phyloP scores from a whole-genome alignment of 2,888 invertebrate genomes.

The Escarpia spicata region DNA sequence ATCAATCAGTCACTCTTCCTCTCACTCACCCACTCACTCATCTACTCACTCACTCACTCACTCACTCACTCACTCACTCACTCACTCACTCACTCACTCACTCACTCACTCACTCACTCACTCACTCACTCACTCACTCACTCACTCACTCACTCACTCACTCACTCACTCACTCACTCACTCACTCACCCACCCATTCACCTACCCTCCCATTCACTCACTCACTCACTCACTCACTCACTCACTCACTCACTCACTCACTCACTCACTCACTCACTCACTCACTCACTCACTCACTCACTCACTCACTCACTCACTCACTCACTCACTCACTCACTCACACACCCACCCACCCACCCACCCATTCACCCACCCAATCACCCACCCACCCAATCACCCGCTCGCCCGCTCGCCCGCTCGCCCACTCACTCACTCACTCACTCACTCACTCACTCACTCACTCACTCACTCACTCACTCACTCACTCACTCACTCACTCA shows the following conservation, averaged over 20 bases:
- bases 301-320: not conserved
- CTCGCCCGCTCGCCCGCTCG: not conserved
- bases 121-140: constrained; percentile 18
- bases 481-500: constrained; percentile 19
- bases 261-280: not conserved
- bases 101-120: constrained; percentile 19
- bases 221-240: too few species aligned
- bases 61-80: not conserved
- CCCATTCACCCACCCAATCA: not conserved
- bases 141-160: too few species aligned
- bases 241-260: too few species aligned
- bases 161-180: too few species aligned
- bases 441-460: too few species aligned
- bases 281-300: not conserved
- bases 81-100: constrained; percentile 19
- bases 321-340: too few species aligned
- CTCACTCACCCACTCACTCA: too few species aligned
- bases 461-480: too few species aligned
- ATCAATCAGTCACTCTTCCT: not conserved
- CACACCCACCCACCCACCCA: rapidly evolving
- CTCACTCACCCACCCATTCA: too few species aligned
- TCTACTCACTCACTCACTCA: too few species aligned
- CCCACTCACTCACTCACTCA: too few species aligned
- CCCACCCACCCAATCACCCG: not conserved
- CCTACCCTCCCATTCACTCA: not conserved